A percentile compares a stretch with the other conserved stretches of the same genome.
Evolutionary conservation across 2,113 vertebrate species (phyloP).

Genomic region (Oreochromis niloticus): DNA sequence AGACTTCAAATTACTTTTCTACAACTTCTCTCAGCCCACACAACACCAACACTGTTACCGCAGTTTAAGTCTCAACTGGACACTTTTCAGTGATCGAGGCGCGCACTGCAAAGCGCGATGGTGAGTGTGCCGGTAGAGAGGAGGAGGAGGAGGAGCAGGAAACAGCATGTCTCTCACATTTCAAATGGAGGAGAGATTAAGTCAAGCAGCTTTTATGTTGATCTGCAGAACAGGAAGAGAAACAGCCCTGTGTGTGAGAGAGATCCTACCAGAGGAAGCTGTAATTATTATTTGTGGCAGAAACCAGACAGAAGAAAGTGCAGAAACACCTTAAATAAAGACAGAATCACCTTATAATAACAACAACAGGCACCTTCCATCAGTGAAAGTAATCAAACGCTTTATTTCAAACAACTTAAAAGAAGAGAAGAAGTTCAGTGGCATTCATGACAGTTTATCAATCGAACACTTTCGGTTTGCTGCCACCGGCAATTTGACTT

Average conservation of each 20-base stretch:
- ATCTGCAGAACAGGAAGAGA: slow-evolving; percentile 59
- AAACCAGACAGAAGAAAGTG: neutral
- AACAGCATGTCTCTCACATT: neutral
- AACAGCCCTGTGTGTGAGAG: neutral
- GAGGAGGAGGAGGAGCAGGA: slow-evolving; percentile 17
- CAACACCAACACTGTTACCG: neutral
- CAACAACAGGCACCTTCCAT: neutral
- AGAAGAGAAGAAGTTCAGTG: neutral
- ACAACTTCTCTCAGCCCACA: slow-evolving; percentile 7
- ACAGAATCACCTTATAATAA: neutral
- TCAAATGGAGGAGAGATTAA: slow-evolving; percentile 1
- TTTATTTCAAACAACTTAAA: neutral
- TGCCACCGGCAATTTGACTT: neutral
- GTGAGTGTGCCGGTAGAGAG: neutral
- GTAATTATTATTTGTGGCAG: neutral
- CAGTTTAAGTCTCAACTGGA: neutral
- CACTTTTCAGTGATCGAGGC: neutral
- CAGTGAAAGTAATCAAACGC: neutral
- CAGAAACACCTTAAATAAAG: neutral
- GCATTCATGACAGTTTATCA: neutral
- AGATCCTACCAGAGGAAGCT: slow-evolving; percentile 38
- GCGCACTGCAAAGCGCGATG: neutral
- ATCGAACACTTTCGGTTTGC: accelerated
- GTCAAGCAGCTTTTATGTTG: slow-evolving; percentile 7
- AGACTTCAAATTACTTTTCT: slow-evolving; percentile 28